phyloP scores from a whole-genome alignment of 2,888 invertebrate genomes.

The Lithophane semibrunnea region DNA sequence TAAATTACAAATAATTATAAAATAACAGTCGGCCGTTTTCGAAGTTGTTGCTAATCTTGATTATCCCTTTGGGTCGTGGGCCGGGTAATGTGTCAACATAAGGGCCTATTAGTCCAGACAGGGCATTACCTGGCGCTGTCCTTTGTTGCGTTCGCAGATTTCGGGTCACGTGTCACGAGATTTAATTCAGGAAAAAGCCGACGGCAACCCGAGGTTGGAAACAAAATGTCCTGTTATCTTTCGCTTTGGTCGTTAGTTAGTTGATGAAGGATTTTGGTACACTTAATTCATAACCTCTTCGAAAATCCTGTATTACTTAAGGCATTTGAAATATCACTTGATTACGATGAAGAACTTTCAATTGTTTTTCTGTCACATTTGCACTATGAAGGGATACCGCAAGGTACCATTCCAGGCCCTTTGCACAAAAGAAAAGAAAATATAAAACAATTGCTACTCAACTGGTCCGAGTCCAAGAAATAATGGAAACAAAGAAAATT shows the following conservation, averaged over 20 bases:
- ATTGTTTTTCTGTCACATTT: slow-evolving; percentile 7
- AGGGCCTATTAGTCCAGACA: slow-evolving; percentile 62
- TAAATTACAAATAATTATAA: slow-evolving; percentile 57
- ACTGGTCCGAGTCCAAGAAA: slow-evolving; percentile 13
- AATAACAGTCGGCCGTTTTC: slow-evolving; percentile 41
- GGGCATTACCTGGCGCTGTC: slow-evolving; percentile 61
- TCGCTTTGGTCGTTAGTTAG: slow-evolving; percentile 16
- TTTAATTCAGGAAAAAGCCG: slow-evolving; percentile 51
- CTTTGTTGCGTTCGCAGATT: slow-evolving; percentile 62
- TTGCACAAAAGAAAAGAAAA: slow-evolving; percentile 19
- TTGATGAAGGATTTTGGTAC: slow-evolving; percentile 27
- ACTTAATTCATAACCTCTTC: not conserved
- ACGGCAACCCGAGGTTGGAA: slow-evolving; percentile 32
- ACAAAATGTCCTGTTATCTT: slow-evolving; percentile 42
- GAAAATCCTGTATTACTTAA: not conserved
- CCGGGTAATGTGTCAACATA: slow-evolving; percentile 66
- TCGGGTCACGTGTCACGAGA: slow-evolving; percentile 56
- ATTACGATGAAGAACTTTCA: not conserved
- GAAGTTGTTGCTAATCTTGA: slow-evolving; percentile 68
- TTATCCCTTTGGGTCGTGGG: slow-evolving; percentile 70
- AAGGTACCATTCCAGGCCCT: slow-evolving; percentile 1
- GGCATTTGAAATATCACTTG: not conserved
- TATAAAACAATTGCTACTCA: not conserved
- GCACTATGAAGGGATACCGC: not conserved
- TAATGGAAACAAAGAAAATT: slow-evolving; percentile 17